A percentile compares a stretch with the other conserved stretches of the same genome.
Conservation (phyloP, 2,888 invertebrate genomes). For the Lasioglossum figueresi region DNA sequence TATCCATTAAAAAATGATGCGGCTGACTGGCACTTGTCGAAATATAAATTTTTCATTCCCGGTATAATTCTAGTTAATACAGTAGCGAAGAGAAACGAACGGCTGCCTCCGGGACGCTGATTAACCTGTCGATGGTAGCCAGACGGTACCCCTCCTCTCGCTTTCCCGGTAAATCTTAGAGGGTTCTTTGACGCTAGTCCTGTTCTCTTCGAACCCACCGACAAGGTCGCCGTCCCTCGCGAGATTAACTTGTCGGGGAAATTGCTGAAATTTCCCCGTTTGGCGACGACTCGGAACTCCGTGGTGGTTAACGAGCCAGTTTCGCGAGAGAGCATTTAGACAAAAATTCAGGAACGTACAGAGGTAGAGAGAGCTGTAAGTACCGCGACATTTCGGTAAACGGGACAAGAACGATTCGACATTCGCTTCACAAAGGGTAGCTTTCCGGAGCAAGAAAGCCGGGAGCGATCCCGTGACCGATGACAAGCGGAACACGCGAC, state of each 20-base stretch:
- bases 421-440: neutral
- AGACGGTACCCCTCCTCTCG: neutral
- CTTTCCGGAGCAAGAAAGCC: neutral
- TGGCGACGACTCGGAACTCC: neutral
- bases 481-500: conserved; percentile 1
- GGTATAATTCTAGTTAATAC: neutral
- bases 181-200: conserved; percentile 5
- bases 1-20: neutral
- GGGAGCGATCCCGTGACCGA: neutral
- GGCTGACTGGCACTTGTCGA: too few species aligned
- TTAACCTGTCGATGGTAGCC: conserved; percentile 18
- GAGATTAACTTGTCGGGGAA: conserved; percentile 20
- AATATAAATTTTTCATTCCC: neutral
- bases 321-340: neutral
- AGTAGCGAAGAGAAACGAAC: neutral
- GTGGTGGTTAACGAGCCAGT: neutral
- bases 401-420: neutral
- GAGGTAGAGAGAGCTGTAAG: neutral
- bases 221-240: neutral
- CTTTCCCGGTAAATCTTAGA: conserved; percentile 22
- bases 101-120: neutral
- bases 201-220: neutral
- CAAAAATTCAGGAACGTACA: neutral
- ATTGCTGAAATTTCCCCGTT: conserved; percentile 17
- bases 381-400: neutral